Evolutionary conservation across 2,797 vertebrate species (phyloP).

Genomic region (Microctenopoma lineatum): DNA sequence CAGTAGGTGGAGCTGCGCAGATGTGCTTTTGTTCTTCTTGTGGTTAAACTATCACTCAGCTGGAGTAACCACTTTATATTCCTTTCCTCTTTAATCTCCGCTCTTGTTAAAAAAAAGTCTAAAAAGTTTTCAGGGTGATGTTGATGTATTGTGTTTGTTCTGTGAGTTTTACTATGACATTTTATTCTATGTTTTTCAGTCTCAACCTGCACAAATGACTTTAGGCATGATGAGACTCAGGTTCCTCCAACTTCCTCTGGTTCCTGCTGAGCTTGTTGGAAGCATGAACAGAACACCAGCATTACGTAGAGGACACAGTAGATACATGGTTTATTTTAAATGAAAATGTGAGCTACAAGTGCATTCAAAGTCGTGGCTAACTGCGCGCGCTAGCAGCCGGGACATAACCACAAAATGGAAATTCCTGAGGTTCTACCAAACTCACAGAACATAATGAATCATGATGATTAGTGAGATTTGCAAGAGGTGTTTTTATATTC

Average conservation of each 20-base stretch:
- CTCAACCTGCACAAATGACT: not conserved
- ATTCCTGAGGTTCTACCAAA: not conserved
- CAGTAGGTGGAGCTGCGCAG: slow-evolving; percentile 12
- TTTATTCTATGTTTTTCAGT: not conserved
- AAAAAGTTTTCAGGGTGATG: not conserved
- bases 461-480: not conserved
- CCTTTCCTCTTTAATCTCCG: slow-evolving; percentile 38
- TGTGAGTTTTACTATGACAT: not conserved
- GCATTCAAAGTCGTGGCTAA: not conserved
- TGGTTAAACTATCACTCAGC: slow-evolving; percentile 11
- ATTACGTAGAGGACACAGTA: not conserved
- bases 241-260: not conserved
- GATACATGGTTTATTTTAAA: not conserved
- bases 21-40: slow-evolving; percentile 23
- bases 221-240: not conserved
- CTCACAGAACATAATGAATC: not conserved
- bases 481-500: too few relatives aligned
- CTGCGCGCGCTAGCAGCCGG: not conserved
- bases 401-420: too few relatives aligned
- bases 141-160: not conserved
- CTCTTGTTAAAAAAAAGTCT: slow-evolving; percentile 10
- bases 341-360: not conserved
- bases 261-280: not conserved
- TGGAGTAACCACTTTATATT: not conserved
- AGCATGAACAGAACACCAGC: not conserved